Evolutionary conservation across 2,797 vertebrate genomes (phyloP).

Genomic region (Thripadectes ignobilis): DNA sequence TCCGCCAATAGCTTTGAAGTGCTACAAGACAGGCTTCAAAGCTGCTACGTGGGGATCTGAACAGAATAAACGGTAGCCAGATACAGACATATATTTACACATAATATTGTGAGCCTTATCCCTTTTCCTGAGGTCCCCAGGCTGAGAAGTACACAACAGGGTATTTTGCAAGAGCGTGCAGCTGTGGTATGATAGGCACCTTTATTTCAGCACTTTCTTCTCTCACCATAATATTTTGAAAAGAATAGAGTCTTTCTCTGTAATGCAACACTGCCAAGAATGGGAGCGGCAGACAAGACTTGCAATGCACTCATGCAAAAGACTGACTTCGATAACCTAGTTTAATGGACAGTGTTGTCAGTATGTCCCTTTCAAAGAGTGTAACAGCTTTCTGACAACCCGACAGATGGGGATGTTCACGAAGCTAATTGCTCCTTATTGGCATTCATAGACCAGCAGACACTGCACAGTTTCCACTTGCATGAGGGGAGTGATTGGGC

Average conservation of each 20-base stretch:
- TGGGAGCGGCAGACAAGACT: background rate
- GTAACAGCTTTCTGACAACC: background rate
- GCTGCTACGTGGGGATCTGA: background rate
- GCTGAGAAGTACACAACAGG: fast-evolving
- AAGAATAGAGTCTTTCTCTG: background rate
- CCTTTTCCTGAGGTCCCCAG: background rate
- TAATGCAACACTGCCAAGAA: background rate
- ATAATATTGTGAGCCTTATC: background rate
- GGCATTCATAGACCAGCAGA: background rate
- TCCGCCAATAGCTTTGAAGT: background rate
- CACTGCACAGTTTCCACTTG: background rate
- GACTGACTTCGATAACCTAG: background rate
- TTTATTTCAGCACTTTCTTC: background rate
- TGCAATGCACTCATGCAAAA: background rate
- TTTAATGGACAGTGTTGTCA: background rate
- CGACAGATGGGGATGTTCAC: background rate
- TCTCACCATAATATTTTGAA: background rate
- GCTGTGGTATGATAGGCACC: background rate
- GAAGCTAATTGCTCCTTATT: background rate
- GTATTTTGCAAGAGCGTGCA: background rate
- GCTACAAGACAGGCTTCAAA: background rate
- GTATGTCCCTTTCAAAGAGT: background rate
- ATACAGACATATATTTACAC: no score
- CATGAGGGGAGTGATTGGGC: background rate
- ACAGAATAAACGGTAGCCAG: background rate